Percentiles rank a stretch among this genome's conserved stretches.
Conservation (phyloP, 2,113 vertebrate genomes). For the Malurus alboscapulatus region DNA sequence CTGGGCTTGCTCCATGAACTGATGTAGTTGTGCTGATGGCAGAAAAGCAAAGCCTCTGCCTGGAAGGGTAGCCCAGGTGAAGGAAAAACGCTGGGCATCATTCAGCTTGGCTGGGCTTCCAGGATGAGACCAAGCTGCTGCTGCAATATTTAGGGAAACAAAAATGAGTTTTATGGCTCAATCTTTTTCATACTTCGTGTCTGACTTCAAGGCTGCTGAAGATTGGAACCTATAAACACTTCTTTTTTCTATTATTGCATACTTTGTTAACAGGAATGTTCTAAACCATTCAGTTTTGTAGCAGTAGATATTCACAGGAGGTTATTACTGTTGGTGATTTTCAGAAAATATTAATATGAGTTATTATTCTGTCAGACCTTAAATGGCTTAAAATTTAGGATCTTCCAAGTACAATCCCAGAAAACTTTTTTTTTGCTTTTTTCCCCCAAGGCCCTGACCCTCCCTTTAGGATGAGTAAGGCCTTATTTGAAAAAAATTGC, state of each 20-base stretch:
- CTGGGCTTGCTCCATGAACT: neutral
- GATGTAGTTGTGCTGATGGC: neutral
- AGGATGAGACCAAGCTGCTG: neutral
- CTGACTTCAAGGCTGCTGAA: neutral
- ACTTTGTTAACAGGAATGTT: neutral
- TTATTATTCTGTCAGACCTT: neutral
- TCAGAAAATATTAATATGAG: neutral
- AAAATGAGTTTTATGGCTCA: neutral
- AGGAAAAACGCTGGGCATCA: neutral
- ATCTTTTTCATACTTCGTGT: neutral
- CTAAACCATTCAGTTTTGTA: neutral
- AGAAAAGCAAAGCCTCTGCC: neutral
- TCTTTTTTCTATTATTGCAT: neutral
- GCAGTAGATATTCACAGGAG: neutral
- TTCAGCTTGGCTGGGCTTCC: neutral
- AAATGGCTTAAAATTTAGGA: neutral
- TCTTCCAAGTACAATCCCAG: neutral
- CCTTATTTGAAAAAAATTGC: conserved; percentile 44
- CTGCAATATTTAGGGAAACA: neutral
- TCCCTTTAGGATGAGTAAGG: neutral
- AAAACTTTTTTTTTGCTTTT: neutral
- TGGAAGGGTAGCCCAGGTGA: neutral
- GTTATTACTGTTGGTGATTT: neutral
- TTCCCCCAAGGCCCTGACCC: neutral
- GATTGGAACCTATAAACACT: neutral